phyloP scores from a whole-genome alignment of 2,888 invertebrate species.

The Drosophila histrio region DNA sequence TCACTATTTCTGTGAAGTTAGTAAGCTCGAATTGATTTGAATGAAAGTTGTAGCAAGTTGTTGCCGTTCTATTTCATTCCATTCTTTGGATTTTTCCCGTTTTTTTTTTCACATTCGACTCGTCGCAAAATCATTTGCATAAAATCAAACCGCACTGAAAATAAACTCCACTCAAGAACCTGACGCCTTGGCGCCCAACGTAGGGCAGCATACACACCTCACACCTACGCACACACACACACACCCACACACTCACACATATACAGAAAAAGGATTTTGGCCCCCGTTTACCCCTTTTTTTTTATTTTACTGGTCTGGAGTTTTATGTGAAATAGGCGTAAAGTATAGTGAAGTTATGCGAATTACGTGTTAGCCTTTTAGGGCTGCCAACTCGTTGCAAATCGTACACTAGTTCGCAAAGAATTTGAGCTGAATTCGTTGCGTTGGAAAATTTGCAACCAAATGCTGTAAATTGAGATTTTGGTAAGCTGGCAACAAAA shows the following conservation, averaged over 20 bases:
- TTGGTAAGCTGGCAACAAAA: neutral
- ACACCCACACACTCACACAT: neutral
- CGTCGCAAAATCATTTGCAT: conserved; percentile 70
- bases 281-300: neutral
- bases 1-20: conserved; percentile 37
- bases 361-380: conserved; percentile 60
- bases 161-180: conserved; percentile 61
- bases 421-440: neutral
- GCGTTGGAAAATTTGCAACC: neutral
- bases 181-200: conserved; percentile 43
- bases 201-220: neutral
- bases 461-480: neutral
- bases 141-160: conserved; percentile 75
- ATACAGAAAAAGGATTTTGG: neutral
- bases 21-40: conserved; percentile 73
- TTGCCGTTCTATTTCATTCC: conserved; percentile 10
- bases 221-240: conserved; percentile 1
- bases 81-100: conserved; percentile 11
- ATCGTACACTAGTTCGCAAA: neutral
- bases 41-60: conserved; percentile 57
- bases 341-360: conserved; percentile 67
- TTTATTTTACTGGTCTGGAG: conserved; percentile 15
- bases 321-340: conserved; percentile 69
- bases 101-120: conserved; percentile 27
- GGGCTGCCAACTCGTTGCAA: conserved; percentile 30